These are phyloP conservation scores for Micropterix aruncella DNA, from an alignment of 2,888 invertebrate genomes.

Conservation along the genomic window DNA sequence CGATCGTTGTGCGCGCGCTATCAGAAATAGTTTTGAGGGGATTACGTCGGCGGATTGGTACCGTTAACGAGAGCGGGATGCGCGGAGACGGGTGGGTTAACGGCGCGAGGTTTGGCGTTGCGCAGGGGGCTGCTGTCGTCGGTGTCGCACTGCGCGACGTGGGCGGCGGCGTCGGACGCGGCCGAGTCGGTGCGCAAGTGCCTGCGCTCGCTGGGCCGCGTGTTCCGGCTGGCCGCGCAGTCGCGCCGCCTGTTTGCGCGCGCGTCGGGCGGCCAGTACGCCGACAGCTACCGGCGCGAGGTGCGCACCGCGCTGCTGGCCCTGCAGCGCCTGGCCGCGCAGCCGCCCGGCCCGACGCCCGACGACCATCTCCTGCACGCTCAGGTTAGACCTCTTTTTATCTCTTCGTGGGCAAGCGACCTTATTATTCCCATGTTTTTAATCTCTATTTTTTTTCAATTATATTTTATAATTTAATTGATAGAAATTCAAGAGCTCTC, in stretches of 20 bases:
- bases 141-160: conserved; percentile 80
- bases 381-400: too few species aligned
- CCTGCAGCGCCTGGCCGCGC: conserved; percentile 54
- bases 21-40: too few species aligned
- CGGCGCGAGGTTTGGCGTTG: too few species aligned
- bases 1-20: too few species aligned
- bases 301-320: conserved; percentile 69
- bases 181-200: conserved; percentile 85
- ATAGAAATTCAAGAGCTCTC: conserved; percentile 3
- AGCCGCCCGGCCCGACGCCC: conserved; percentile 29
- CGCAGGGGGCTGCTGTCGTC: conserved; percentile 76
- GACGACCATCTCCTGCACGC: conserved; percentile 65
- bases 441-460: conserved; percentile 1
- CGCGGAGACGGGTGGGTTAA: too few species aligned
- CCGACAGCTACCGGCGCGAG: conserved; percentile 74
- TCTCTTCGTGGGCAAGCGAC: too few species aligned
- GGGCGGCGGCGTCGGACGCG: conserved; percentile 72
- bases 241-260: conserved; percentile 72
- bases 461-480: conserved; percentile 4
- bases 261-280: conserved; percentile 79
- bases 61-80: too few species aligned
- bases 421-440: too few species aligned
- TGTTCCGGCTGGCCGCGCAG: conserved; percentile 85
- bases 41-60: too few species aligned
- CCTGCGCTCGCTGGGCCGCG: conserved; percentile 80